Evolutionary conservation across 1,140 invertebrate genomes (phyloP).

Genomic region (Xylocopa sonorina): DNA sequence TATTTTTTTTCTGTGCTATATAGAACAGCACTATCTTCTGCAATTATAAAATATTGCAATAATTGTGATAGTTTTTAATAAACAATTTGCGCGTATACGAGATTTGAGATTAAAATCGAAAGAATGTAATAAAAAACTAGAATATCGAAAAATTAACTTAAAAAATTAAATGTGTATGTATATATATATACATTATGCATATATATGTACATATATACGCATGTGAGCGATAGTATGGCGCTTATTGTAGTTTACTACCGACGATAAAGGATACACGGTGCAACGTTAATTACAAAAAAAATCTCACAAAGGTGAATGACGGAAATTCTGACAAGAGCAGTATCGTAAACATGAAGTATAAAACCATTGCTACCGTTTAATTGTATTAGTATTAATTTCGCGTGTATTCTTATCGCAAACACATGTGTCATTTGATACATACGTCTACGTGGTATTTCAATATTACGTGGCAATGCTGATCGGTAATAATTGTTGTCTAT

Average conservation of each 20-base stretch:
- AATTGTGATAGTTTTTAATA: too few species aligned
- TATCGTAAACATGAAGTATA: background rate
- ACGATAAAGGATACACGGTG: background rate
- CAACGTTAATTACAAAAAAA: background rate
- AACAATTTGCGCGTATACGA: too few species aligned
- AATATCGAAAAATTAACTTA: background rate
- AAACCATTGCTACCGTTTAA: background rate
- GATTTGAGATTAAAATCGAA: too few species aligned
- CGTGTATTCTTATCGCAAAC: slow-evolving; percentile 30
- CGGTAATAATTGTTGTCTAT: slow-evolving; percentile 26
- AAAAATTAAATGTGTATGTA: too few species aligned
- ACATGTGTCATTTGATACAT: slow-evolving; percentile 27
- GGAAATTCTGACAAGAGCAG: slow-evolving; percentile 9
- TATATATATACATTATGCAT: background rate
- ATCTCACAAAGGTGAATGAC: background rate
- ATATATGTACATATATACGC: too few species aligned
- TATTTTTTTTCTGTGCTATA: too few species aligned
- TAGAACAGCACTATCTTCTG: too few species aligned
- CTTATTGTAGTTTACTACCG: background rate
- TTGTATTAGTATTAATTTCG: slow-evolving; percentile 16
- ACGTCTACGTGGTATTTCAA: slow-evolving; percentile 27
- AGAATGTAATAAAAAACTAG: too few species aligned
- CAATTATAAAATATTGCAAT: too few species aligned
- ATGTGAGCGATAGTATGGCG: background rate
- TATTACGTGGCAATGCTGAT: slow-evolving; percentile 50